These are phyloP conservation scores for Callitettix versicolor DNA, from an alignment of 1,140 invertebrate species.

Conservation along the genomic window DNA sequence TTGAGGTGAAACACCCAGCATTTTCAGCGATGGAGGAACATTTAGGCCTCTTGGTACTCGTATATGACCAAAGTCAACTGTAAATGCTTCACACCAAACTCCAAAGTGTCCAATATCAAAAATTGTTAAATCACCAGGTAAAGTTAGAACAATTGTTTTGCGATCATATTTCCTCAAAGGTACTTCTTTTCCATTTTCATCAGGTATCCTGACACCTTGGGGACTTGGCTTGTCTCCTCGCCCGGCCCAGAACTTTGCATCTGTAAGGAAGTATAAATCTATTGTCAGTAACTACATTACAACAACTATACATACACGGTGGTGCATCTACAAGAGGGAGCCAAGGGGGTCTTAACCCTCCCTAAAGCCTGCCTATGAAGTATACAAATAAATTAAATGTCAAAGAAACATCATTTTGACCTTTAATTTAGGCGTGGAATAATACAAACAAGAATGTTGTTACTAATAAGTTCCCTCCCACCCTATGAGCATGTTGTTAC, in stretches of 20 bases:
- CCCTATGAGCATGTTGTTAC: too few relatives aligned
- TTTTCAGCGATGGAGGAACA: slow-evolving; percentile 81
- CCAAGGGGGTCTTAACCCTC: too few relatives aligned
- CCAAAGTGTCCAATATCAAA: slow-evolving; percentile 79
- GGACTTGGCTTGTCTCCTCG: slow-evolving; percentile 61
- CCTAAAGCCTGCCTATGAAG: too few relatives aligned
- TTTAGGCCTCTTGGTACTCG: slow-evolving; percentile 58
- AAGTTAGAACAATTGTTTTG: slow-evolving; percentile 76
- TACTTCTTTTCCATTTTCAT: slow-evolving; percentile 77
- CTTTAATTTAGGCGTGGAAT: too few relatives aligned
- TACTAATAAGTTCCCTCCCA: too few relatives aligned
- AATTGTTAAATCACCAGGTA: slow-evolving; percentile 68
- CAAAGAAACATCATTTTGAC: too few relatives aligned
- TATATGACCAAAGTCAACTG: slow-evolving; percentile 82
- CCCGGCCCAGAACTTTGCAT: slow-evolving; percentile 87
- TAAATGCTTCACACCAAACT: slow-evolving; percentile 79
- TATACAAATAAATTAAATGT: too few relatives aligned
- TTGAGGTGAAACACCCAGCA: slow-evolving; percentile 86
- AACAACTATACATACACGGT: too few relatives aligned
- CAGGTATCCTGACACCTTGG: slow-evolving; percentile 69
- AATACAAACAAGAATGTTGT: too few relatives aligned
- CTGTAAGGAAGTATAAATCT: slow-evolving; percentile 38
- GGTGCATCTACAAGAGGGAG: too few relatives aligned
- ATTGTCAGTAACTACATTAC: too few relatives aligned
- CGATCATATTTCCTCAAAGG: slow-evolving; percentile 67